Percentiles rank a stretch among this genome's conserved stretches.
phyloP scores from a whole-genome alignment of 2,888 invertebrate genomes.

The Ischnus inquisitorius region DNA sequence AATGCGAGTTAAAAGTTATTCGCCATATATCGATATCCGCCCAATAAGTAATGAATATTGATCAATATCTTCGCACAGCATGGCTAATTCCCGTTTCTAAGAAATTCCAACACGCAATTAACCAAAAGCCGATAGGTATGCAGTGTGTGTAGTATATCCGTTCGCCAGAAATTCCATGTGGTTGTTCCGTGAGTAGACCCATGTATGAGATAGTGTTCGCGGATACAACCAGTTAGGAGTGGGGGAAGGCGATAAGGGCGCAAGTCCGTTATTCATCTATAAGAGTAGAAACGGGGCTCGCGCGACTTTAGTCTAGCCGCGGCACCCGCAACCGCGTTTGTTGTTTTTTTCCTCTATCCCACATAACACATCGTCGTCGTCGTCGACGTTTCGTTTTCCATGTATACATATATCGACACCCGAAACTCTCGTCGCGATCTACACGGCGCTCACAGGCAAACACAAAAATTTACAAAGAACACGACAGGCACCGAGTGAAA shows the following conservation, averaged over 20 bases:
- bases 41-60: neutral
- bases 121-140: neutral
- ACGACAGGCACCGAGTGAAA: conserved; percentile 13
- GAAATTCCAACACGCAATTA: neutral
- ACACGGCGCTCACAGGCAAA: neutral
- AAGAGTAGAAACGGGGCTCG: conserved; percentile 70
- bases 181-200: conserved; percentile 14
- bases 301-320: conserved; percentile 78
- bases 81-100: neutral
- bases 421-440: neutral
- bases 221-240: conserved; percentile 13
- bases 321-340: conserved; percentile 70
- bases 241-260: conserved; percentile 67
- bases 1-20: neutral
- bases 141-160: neutral
- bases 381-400: conserved; percentile 66
- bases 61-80: neutral
- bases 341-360: conserved; percentile 9
- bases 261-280: conserved; percentile 66
- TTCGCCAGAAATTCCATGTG: neutral
- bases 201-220: neutral
- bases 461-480: neutral
- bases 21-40: neutral
- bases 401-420: conserved; percentile 58
- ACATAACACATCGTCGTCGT: conserved; percentile 32